These are phyloP conservation scores for Pilophorus perplexus DNA, from an alignment of 2,888 invertebrate genomes.

Conservation along the genomic window DNA sequence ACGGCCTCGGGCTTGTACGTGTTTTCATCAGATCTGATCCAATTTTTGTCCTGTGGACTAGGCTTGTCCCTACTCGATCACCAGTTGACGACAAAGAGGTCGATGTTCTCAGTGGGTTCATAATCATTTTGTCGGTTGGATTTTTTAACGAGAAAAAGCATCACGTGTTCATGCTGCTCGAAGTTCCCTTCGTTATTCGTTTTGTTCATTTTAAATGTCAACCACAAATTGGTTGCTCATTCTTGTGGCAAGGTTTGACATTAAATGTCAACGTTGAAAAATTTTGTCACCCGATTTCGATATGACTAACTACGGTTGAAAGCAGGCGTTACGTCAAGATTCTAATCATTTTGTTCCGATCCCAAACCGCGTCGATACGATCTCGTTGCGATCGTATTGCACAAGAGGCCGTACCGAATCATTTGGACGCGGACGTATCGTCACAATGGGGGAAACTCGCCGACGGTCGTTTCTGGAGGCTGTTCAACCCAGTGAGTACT, in stretches of 20 bases:
- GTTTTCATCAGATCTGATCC: constrained; percentile 19
- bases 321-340: no score
- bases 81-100: no score
- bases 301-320: no score
- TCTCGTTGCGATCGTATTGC: constrained; percentile 16
- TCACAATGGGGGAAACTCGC: constrained; percentile 16
- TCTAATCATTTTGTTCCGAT: constrained; percentile 3
- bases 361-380: background rate
- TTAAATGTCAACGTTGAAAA: no score
- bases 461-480: no score
- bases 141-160: background rate
- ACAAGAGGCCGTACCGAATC: constrained; percentile 25
- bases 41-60: no score
- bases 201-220: background rate
- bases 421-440: constrained; percentile 5
- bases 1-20: constrained; percentile 13
- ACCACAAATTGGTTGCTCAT: no score
- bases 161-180: background rate
- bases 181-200: no score
- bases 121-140: background rate
- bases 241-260: no score
- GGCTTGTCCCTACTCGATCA: no score
- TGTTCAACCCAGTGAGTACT: constrained; percentile 16
- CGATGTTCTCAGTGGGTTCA: background rate
- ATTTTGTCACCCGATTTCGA: no score